Base-by-base conservation (phyloP, 2,113 vertebrate species). In the Alethe castanea region DNA sequence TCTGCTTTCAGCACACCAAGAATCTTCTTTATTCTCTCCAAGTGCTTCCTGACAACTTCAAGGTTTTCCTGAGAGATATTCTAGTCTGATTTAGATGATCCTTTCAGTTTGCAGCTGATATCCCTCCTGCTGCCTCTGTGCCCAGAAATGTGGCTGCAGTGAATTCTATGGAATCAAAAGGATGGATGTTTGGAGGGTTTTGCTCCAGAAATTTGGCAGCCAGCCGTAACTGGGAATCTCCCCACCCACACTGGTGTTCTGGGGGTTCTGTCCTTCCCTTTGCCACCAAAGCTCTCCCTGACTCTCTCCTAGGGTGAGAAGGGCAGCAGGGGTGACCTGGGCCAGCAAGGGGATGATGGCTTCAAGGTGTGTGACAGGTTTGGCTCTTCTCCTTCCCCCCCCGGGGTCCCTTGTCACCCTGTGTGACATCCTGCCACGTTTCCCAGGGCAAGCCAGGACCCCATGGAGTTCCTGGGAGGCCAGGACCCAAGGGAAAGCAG, bases 401-500 rank as follows among this genome's bases (percentile, higher is more conserved):
- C 18, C 22, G 6, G 3, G 5, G 9, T 52, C 47, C 33, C 22
- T 28, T 67, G 42, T 81, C 82, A n/a, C 52, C 57, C 67, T 29
- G 35, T 42, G 36, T 91, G 66, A 88, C 60, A 50, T 25, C 48
- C 44, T 81, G 67, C 9, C 72, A 40, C 2, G 0, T 88, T 62
- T 94, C 93, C 77, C 78, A 99, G 99, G 98, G 99, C 77, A 97
- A 97, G 53, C 95, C 71, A 11, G 98, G 99, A 81, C 59, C 90
- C 83, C 54, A 85, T 1, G 99, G 99, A 7, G 14, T 95, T 28
- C 90, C 96, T 6, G 98, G 99, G 77, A 85, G 92, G 28, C 67
- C 23, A 0, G 98, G 99, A 36, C 54, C 66, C 54, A 98, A 98
- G 74, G 99, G 99, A 42, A 98, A 98, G 59, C 98, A 98, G 98